Percentiles rank a stretch among this genome's conserved stretches.
Conservation (phyloP, 1,140 invertebrate genomes). For the Caenorhabditis tropicalis region DNA sequence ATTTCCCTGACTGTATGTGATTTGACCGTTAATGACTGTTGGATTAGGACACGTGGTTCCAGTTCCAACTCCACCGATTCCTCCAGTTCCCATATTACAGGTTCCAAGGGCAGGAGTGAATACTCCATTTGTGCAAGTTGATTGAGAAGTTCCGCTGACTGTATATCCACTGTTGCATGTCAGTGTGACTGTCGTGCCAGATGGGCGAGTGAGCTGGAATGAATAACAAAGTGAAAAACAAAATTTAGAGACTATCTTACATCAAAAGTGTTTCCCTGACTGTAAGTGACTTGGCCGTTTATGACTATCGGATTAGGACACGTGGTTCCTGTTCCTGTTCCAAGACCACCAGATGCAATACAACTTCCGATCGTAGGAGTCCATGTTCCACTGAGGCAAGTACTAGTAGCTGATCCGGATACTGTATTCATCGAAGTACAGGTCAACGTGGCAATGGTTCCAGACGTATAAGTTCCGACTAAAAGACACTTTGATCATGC, state of each 20-base stretch:
- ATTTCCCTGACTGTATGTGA: constrained; percentile 12
- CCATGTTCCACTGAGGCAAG: constrained; percentile 11
- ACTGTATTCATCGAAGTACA: constrained; percentile 5
- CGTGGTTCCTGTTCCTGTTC: not conserved
- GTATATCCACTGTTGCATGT: not conserved
- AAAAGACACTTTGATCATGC: not conserved
- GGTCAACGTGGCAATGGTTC: constrained; percentile 3
- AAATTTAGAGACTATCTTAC: not conserved
- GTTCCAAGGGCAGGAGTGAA: constrained; percentile 3
- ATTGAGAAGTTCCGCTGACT: not conserved
- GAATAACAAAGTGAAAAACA: not conserved
- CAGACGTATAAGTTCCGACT: constrained; percentile 16
- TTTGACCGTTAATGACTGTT: not conserved
- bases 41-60: not conserved
- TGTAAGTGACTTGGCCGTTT: not conserved
- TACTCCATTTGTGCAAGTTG: constrained; percentile 4
- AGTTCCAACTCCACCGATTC: not conserved
- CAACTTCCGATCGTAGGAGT: not conserved
- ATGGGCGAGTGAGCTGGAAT: not conserved
- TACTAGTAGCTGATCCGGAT: not conserved
- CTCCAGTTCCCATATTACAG: not conserved
- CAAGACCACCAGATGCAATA: not conserved
- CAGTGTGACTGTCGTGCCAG: not conserved
- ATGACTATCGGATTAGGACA: not conserved
- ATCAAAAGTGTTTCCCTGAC: constrained; percentile 9